Percentiles rank a stretch among this genome's conserved stretches.
Conservation (phyloP, 2,113 vertebrate species). For the Apodemus sylvaticus region DNA sequence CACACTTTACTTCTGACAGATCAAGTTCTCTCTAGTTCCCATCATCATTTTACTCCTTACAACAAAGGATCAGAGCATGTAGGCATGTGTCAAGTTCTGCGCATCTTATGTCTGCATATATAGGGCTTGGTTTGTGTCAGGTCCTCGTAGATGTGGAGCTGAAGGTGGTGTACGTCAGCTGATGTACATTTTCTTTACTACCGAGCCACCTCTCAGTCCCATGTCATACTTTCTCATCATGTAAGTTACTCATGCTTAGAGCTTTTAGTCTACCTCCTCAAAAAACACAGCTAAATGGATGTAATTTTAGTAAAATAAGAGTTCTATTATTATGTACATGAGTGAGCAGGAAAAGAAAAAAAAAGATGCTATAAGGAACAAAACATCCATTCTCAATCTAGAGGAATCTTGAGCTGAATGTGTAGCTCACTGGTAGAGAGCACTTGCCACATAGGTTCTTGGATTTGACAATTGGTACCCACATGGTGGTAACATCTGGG, state of each 20-base stretch:
- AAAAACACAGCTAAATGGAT: conserved; percentile 22
- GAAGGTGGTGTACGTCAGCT: too few relatives aligned
- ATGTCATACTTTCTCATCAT: background rate
- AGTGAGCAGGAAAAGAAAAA: background rate
- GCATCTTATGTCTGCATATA: background rate
- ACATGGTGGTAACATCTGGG: background rate
- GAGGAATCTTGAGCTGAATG: background rate
- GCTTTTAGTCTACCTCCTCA: background rate
- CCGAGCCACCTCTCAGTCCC: background rate
- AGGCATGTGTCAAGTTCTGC: background rate
- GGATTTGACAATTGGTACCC: background rate
- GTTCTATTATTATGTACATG: background rate
- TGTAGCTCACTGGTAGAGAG: background rate
- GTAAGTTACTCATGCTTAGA: background rate
- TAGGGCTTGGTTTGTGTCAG: background rate
- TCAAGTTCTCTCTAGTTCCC: background rate
- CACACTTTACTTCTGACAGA: background rate
- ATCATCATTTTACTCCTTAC: background rate
- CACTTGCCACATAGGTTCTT: background rate
- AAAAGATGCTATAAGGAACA: conserved; percentile 22
- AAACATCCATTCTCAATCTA: background rate
- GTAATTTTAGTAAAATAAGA: conserved; percentile 50
- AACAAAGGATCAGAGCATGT: background rate
- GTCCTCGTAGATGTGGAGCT: background rate
- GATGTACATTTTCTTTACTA: background rate